These are phyloP conservation scores for Gymnobelideus leadbeateri DNA, from an alignment of 2,113 vertebrate species.

Conservation along the genomic window DNA sequence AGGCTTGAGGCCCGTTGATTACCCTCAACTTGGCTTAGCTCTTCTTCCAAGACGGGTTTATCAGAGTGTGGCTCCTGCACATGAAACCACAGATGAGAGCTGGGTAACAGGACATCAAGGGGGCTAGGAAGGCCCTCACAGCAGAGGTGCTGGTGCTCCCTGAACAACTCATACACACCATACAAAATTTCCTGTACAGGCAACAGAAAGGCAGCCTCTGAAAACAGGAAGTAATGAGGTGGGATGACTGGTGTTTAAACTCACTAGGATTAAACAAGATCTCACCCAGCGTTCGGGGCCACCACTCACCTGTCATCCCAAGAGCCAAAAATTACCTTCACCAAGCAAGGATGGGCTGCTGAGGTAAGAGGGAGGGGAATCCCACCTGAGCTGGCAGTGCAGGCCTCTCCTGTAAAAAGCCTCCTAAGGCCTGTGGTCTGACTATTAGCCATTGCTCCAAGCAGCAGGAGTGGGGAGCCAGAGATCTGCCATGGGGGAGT, in stretches of 20 bases:
- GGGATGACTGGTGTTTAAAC: background rate
- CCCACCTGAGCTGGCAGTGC: background rate
- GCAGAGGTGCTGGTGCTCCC: too few relatives aligned
- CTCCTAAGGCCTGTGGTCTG: background rate
- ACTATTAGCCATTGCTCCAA: background rate
- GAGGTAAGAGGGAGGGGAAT: background rate
- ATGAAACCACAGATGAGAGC: too few relatives aligned
- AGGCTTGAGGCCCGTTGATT: too few relatives aligned
- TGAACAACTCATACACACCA: too few relatives aligned
- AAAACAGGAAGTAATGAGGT: background rate
- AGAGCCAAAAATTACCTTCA: background rate
- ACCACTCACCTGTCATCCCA: background rate
- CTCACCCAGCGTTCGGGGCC: background rate
- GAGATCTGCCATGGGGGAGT: background rate
- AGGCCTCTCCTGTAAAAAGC: background rate
- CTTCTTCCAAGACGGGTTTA: too few relatives aligned
- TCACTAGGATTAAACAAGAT: background rate
- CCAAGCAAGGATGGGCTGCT: background rate
- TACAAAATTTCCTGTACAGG: too few relatives aligned
- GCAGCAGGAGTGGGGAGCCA: background rate
- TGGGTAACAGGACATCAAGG: too few relatives aligned
- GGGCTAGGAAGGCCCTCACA: too few relatives aligned
- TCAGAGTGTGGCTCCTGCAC: too few relatives aligned
- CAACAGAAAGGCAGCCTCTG: background rate
- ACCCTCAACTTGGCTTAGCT: too few relatives aligned